Percentiles rank a stretch among this genome's conserved stretches.
Conservation (phyloP, 1,140 invertebrate genomes). For the honey bee (Apis mellifera) region DNA sequence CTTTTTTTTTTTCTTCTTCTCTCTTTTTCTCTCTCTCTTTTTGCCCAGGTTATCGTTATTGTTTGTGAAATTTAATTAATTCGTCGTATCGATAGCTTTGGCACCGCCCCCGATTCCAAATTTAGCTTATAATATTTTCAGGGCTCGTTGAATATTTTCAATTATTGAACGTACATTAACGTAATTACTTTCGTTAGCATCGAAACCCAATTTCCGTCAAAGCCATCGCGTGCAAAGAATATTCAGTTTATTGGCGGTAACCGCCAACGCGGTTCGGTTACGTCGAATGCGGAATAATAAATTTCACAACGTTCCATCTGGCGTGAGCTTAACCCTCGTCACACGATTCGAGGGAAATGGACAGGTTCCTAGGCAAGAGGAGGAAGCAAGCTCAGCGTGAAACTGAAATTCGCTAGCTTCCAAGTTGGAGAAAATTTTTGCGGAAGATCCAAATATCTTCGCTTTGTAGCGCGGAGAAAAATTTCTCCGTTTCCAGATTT, state of each 20-base stretch:
- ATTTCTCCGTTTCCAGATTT: background rate
- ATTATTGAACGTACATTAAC: background rate
- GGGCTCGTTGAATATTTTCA: background rate
- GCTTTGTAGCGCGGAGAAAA: background rate
- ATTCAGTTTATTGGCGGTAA: background rate
- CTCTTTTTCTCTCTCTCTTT: too few species aligned
- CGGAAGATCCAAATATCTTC: background rate
- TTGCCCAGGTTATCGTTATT: background rate
- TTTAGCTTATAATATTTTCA: background rate
- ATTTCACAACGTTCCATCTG: background rate
- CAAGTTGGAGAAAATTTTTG: conserved; percentile 4
- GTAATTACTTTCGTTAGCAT: conserved; percentile 10
- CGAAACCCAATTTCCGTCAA: background rate
- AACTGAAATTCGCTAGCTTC: background rate
- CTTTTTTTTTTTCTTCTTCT: too few species aligned
- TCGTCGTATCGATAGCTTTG: background rate
- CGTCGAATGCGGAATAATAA: background rate
- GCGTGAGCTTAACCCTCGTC: background rate
- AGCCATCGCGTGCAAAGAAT: background rate
- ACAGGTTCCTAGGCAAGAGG: too few species aligned
- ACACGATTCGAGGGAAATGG: background rate
- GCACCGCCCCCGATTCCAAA: background rate
- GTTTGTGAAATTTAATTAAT: background rate
- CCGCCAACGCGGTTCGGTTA: background rate
- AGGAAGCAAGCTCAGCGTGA: background rate